These are phyloP conservation scores for Oikopleura vanhoeffeni DNA, from an alignment of 23 tunicate species.

Conservation along the genomic window DNA sequence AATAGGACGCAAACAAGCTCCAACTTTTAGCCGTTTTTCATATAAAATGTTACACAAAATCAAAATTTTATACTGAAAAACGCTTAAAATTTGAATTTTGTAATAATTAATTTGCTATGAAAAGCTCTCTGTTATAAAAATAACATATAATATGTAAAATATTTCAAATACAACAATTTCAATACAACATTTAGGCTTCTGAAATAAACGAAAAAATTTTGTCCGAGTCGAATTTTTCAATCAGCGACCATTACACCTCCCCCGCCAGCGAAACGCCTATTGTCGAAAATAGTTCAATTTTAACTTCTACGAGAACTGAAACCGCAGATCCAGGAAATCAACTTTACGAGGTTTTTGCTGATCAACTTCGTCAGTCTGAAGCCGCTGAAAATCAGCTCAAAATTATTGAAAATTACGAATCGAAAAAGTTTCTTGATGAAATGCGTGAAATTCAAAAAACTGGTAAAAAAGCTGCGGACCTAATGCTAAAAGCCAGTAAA, in stretches of 20 bases:
- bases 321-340: not conserved
- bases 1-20: too few species aligned
- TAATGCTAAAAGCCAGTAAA: not conserved
- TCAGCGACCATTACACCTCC: not conserved
- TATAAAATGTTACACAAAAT: too few species aligned
- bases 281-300: not conserved
- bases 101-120: too few species aligned
- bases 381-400: not conserved
- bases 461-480: not conserved
- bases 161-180: not conserved
- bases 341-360: not conserved
- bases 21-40: too few species aligned
- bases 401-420: not conserved
- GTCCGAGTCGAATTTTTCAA: too few species aligned
- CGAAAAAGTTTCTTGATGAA: not conserved
- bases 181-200: not conserved
- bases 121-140: too few species aligned
- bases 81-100: too few species aligned
- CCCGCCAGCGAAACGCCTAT: not conserved
- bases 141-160: too few species aligned
- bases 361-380: not conserved
- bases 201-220: not conserved
- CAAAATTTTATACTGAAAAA: too few species aligned
- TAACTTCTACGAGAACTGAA: not conserved
- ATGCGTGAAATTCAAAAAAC: not conserved